Percentiles rank a stretch among this genome's conserved stretches.
Conservation (phyloP, 2,113 vertebrate species). For the Nesoenas mayeri region DNA sequence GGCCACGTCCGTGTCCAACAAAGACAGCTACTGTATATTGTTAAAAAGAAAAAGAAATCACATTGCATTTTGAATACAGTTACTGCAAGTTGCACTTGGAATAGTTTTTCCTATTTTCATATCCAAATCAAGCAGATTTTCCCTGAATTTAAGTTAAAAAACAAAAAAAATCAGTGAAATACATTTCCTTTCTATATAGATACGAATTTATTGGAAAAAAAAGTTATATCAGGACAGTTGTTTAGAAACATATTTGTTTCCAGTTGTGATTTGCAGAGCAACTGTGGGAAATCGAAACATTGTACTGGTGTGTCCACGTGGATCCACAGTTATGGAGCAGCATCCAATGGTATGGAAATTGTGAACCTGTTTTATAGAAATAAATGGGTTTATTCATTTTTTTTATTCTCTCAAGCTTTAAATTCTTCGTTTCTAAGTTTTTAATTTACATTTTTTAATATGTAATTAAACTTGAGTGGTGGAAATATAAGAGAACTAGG, state of each 20-base stretch:
- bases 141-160: slow-evolving; percentile 1
- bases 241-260: background rate
- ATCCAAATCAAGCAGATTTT: slow-evolving; percentile 22
- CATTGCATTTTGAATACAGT: background rate
- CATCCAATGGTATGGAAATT: background rate
- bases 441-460: slow-evolving; percentile 34
- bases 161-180: background rate
- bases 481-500: slow-evolving; percentile 29
- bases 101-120: slow-evolving; percentile 34
- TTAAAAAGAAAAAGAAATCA: background rate
- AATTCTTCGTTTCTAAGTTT: slow-evolving; percentile 30
- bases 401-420: slow-evolving; percentile 55
- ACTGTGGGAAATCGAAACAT: background rate
- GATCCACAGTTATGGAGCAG: background rate
- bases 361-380: slow-evolving; percentile 35
- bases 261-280: slow-evolving; percentile 18
- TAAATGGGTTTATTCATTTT: background rate
- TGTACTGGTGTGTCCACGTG: background rate
- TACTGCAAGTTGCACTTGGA: slow-evolving; percentile 9
- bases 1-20: background rate
- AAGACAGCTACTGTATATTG: background rate
- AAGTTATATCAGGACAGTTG: background rate
- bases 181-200: slow-evolving; percentile 27
- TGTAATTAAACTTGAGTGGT: background rate
- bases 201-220: background rate